Evolutionary conservation across 2,113 vertebrate genomes (phyloP).

Genomic region (Condylura cristata): DNA sequence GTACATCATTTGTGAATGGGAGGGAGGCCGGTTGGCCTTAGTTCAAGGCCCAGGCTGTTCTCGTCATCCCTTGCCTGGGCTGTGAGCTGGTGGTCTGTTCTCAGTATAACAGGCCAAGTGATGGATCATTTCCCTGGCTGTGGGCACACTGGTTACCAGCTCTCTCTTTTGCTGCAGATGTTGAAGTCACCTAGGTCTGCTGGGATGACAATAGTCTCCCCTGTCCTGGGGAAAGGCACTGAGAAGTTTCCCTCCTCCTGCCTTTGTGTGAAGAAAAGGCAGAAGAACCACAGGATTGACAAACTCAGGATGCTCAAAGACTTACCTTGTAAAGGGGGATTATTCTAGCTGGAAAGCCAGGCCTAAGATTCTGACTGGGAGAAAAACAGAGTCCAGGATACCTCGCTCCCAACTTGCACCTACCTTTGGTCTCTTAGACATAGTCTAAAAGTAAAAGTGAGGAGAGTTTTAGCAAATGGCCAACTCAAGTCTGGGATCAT

Average conservation of each 20-base stretch:
- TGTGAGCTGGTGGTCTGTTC: not conserved
- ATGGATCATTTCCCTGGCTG: not conserved
- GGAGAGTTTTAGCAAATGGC: not conserved
- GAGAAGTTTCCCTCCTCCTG: not conserved
- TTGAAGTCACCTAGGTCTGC: not conserved
- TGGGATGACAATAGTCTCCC: not conserved
- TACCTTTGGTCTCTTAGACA: constrained; percentile 11
- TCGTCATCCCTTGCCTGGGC: not conserved
- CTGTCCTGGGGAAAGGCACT: not conserved
- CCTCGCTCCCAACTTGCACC: not conserved
- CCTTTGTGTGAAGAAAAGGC: not conserved
- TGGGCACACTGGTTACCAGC: not conserved
- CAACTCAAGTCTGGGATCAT: not conserved
- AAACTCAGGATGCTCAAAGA: not conserved
- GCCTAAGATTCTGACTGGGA: not conserved
- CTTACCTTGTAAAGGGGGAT: not conserved
- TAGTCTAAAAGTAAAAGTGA: not conserved
- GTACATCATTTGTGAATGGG: too few relatives aligned
- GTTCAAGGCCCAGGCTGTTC: not conserved
- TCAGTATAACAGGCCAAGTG: not conserved
- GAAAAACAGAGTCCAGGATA: not conserved
- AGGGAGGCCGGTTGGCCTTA: not conserved
- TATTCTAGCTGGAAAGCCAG: not conserved
- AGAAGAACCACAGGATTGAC: too few relatives aligned
- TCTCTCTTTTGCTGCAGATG: not conserved